A percentile compares a stretch with the other conserved stretches of the same genome.
These are phyloP conservation scores for Drosophila flavopinicola DNA, from an alignment of 2,888 invertebrate species.

Conservation along the genomic window DNA sequence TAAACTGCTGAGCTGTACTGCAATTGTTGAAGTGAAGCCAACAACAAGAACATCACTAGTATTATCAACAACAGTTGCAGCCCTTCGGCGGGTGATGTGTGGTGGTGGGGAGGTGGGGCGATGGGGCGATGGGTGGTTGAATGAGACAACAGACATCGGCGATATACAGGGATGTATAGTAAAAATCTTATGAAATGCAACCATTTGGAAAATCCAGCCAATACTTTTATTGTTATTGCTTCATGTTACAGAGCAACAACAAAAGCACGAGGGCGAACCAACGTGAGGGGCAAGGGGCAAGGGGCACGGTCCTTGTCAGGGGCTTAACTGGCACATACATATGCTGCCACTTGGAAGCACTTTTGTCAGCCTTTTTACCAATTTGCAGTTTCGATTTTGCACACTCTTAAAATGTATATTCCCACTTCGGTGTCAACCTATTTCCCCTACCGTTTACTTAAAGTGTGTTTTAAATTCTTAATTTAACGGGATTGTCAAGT, in stretches of 20 bases:
- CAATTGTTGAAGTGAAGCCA: slow-evolving; percentile 46
- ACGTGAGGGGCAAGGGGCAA: neutral
- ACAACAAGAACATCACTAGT: slow-evolving; percentile 30
- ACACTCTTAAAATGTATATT: slow-evolving; percentile 55
- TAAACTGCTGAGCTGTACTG: slow-evolving; percentile 65
- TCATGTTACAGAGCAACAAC: slow-evolving; percentile 55
- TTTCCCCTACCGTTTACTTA: neutral
- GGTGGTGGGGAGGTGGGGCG: neutral
- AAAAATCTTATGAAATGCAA: slow-evolving; percentile 72
- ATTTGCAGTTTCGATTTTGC: slow-evolving; percentile 73
- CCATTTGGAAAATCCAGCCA: slow-evolving; percentile 79
- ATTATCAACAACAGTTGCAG: slow-evolving; percentile 52
- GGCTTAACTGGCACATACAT: slow-evolving; percentile 53
- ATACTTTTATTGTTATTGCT: slow-evolving; percentile 80
- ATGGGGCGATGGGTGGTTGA: slow-evolving; percentile 1
- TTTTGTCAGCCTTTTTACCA: slow-evolving; percentile 66
- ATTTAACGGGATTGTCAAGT: slow-evolving; percentile 45
- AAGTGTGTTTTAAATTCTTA: slow-evolving; percentile 45
- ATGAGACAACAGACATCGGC: slow-evolving; percentile 16
- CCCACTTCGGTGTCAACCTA: slow-evolving; percentile 16
- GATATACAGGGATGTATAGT: slow-evolving; percentile 22
- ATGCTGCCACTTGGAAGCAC: slow-evolving; percentile 61
- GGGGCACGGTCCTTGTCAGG: slow-evolving; percentile 14
- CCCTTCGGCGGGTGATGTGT: slow-evolving; percentile 7
- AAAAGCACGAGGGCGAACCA: slow-evolving; percentile 16